Conservation (phyloP, 2,113 vertebrate genomes). For the Cyanistes caeruleus region DNA sequence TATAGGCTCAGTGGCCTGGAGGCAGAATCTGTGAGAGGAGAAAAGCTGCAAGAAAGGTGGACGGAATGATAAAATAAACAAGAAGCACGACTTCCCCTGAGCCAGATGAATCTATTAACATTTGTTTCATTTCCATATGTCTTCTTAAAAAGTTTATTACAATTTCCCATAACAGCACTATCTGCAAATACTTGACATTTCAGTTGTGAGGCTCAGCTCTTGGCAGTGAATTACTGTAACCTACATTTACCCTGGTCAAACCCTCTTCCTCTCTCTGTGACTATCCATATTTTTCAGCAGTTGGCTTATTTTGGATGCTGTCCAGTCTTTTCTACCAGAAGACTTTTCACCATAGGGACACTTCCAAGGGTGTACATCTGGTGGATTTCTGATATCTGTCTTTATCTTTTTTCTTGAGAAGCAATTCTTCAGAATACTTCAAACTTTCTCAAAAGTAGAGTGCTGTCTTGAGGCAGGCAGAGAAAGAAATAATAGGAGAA, state of each 20-base stretch:
- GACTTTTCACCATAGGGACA: not conserved
- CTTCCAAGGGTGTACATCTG: not conserved
- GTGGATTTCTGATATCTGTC: not conserved
- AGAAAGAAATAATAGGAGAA: not conserved
- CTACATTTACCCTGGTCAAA: not conserved
- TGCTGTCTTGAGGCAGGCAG: not conserved
- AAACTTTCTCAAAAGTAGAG: not conserved
- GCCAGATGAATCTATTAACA: constrained; percentile 55
- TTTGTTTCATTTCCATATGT: constrained; percentile 53
- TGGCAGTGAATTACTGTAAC: not conserved
- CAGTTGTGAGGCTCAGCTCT: not conserved
- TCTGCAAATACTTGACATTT: constrained; percentile 45
- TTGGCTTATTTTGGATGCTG: not conserved
- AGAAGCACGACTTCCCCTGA: not conserved
- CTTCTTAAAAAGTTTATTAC: constrained; percentile 6
- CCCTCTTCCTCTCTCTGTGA: not conserved
- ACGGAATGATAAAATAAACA: not conserved
- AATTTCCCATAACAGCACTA: not conserved
- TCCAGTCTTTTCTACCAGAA: not conserved
- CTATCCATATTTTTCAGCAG: not conserved
- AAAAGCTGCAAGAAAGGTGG: not conserved
- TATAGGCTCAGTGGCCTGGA: constrained; percentile 15
- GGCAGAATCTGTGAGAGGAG: not conserved
- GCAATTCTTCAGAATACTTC: not conserved
- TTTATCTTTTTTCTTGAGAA: not conserved